phyloP scores from a whole-genome alignment of 2,797 vertebrate species.

The Syngnathus rostellatus region DNA sequence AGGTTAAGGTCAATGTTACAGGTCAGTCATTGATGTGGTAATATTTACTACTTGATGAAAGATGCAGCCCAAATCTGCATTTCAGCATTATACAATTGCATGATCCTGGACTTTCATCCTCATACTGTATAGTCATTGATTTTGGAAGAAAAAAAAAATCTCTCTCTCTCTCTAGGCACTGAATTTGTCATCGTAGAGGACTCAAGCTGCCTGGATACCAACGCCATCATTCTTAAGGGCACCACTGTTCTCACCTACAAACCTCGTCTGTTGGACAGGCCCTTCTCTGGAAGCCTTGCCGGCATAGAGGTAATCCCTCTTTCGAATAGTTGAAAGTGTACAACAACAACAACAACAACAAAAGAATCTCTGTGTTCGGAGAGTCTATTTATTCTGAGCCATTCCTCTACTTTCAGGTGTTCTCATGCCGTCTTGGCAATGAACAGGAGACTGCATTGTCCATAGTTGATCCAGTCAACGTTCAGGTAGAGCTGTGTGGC shows the following conservation, averaged over 20 bases:
- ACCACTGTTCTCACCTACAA: constrained; percentile 97
- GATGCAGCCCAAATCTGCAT: background rate
- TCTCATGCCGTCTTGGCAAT: constrained; percentile 89
- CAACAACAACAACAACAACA: background rate
- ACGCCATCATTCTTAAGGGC: constrained; percentile 89
- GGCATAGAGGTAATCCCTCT: constrained; percentile 81
- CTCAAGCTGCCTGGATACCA: constrained; percentile 83
- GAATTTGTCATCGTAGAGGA: constrained; percentile 98
- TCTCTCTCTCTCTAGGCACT: constrained; percentile 69
- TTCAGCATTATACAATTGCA: background rate
- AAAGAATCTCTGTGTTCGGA: too few relatives aligned
- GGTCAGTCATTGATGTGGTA: constrained; percentile 58
- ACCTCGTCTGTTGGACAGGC: constrained; percentile 83
- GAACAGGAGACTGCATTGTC: constrained; percentile 93
- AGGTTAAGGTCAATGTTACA: constrained; percentile 93
- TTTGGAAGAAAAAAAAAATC: background rate
- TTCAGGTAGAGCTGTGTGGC: constrained; percentile 90
- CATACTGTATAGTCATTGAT: background rate
- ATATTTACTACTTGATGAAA: background rate
- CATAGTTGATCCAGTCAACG: constrained; percentile 91
- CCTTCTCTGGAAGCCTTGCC: constrained; percentile 90
- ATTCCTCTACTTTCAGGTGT: constrained; percentile 71
- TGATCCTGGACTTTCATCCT: background rate
- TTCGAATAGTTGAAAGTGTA: background rate
- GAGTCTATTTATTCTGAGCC: background rate